Evolutionary conservation across 1,140 invertebrate genomes (phyloP).

Genomic region (Oedothorax gibbosus): DNA sequence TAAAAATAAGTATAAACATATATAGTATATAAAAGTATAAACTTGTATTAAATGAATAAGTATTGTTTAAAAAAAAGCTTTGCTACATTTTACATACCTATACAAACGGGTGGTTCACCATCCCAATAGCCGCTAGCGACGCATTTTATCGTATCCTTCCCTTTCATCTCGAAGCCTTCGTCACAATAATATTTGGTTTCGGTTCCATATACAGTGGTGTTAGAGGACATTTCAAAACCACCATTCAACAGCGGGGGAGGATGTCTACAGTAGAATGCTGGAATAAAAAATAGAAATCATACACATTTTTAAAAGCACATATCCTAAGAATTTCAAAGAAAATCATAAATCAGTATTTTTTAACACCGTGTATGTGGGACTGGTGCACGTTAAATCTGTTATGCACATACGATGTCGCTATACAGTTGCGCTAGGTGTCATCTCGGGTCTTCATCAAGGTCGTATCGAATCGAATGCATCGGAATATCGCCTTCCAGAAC

Average conservation of each 20-base stretch:
- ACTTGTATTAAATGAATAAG: not conserved
- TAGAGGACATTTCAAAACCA: slow-evolving; percentile 75
- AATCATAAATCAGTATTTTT: too few relatives aligned
- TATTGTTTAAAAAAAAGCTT: not conserved
- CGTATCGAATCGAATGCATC: too few relatives aligned
- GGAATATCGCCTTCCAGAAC: too few relatives aligned
- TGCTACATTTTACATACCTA: slow-evolving; percentile 17
- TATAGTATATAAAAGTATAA: not conserved
- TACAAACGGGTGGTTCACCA: slow-evolving; percentile 74
- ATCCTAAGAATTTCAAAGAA: too few relatives aligned
- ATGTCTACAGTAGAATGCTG: slow-evolving; percentile 82
- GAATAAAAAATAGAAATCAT: slow-evolving; percentile 22
- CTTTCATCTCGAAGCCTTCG: slow-evolving; percentile 76
- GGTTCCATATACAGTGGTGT: slow-evolving; percentile 76
- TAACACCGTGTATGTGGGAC: too few relatives aligned
- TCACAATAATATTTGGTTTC: slow-evolving; percentile 82
- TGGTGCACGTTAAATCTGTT: too few relatives aligned
- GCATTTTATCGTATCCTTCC: slow-evolving; percentile 76
- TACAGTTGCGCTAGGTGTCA: too few relatives aligned
- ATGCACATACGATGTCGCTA: too few relatives aligned
- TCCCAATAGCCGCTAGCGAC: slow-evolving; percentile 83
- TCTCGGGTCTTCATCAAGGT: too few relatives aligned
- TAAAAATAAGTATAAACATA: not conserved
- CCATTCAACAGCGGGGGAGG: slow-evolving; percentile 81
- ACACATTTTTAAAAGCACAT: too few relatives aligned